A percentile compares a stretch with the other conserved stretches of the same genome.
Conservation (phyloP, 2,888 invertebrate genomes). For the Cryptocephalus primarius region DNA sequence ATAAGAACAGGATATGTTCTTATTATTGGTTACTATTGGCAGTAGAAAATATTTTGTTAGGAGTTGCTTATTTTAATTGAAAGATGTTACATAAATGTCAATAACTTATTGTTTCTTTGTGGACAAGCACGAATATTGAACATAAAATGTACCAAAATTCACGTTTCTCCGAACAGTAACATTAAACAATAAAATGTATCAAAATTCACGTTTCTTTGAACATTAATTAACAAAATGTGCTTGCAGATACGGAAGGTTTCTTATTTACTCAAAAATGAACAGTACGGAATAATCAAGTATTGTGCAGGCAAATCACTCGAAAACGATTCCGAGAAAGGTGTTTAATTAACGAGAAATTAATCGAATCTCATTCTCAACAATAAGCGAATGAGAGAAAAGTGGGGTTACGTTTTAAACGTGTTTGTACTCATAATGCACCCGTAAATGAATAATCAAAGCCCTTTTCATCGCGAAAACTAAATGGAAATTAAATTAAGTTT, state of each 20-base stretch:
- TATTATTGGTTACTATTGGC: too few species aligned
- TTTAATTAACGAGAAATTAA: slow-evolving; percentile 14
- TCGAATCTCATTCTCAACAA: slow-evolving; percentile 9
- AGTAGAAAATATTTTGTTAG: background rate
- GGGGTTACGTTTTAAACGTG: slow-evolving; percentile 12
- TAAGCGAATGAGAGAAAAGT: slow-evolving; percentile 9
- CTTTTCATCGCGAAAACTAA: slow-evolving; percentile 8
- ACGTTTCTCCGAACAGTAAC: background rate
- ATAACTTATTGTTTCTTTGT: too few species aligned
- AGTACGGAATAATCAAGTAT: too few species aligned
- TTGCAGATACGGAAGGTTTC: too few species aligned
- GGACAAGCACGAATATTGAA: too few species aligned
- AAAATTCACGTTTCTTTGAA: background rate
- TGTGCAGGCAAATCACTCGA: too few species aligned
- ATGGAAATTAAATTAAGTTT: slow-evolving; percentile 17
- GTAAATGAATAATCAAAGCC: slow-evolving; percentile 16
- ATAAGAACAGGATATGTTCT: too few species aligned
- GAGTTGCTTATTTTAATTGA: background rate
- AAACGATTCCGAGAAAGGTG: slow-evolving; percentile 5
- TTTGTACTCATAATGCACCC: slow-evolving; percentile 5
- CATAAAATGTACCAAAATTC: background rate
- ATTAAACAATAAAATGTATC: too few species aligned
- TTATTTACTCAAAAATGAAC: too few species aligned
- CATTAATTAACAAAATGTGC: too few species aligned
- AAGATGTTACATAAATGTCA: too few species aligned